These are phyloP conservation scores for Lepeophtheirus salmonis DNA, from an alignment of 1,140 invertebrate genomes.

Conservation along the genomic window DNA sequence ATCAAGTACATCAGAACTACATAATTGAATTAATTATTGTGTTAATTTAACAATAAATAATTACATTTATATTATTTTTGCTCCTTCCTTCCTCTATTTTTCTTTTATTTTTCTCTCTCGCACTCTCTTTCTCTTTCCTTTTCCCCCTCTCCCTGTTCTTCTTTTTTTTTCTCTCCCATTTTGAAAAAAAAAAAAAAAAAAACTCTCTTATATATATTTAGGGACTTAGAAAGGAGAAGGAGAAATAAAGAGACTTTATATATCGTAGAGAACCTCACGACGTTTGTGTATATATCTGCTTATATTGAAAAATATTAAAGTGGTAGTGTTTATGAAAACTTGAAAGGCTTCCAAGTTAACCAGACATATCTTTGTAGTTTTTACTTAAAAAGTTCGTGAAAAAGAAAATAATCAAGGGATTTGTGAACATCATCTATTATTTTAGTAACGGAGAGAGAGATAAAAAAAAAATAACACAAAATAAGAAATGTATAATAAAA, in stretches of 20 bases:
- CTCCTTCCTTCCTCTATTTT: neutral
- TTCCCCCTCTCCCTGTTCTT: neutral
- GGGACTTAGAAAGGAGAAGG: neutral
- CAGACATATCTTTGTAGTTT: neutral
- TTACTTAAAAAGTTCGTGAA: neutral
- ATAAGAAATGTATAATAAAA: neutral
- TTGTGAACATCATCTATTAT: too few species aligned
- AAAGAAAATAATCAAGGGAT: too few species aligned
- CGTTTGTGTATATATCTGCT: neutral
- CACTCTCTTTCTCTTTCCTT: constrained; percentile 11
- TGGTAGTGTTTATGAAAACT: too few species aligned
- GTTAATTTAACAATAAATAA: too few species aligned
- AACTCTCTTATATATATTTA: neutral
- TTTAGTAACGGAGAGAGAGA: too few species aligned
- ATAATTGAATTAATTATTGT: too few species aligned
- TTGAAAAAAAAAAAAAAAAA: too few species aligned
- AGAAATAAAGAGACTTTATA: neutral
- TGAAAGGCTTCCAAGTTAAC: neutral
- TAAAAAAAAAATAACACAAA: neutral
- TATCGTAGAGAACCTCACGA: neutral
- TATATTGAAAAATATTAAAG: neutral
- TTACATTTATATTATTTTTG: too few species aligned
- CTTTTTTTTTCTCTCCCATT: too few species aligned
- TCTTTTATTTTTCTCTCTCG: constrained; percentile 7
- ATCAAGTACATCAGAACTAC: too few species aligned